Conservation (phyloP, 1,140 invertebrate genomes). For the Drosophila suzukii region DNA sequence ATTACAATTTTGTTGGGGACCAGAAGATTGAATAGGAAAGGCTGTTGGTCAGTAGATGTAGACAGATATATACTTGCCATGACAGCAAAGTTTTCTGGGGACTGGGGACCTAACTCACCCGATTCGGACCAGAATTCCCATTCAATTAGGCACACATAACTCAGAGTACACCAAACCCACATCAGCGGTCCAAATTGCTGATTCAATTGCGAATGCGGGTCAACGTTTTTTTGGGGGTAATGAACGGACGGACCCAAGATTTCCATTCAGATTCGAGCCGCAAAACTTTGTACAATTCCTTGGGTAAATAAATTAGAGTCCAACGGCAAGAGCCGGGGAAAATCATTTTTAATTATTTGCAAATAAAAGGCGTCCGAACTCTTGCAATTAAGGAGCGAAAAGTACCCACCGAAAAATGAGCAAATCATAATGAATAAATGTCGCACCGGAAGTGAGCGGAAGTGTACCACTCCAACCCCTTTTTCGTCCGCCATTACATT, state of each 20-base stretch:
- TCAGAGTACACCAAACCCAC: conserved; percentile 54
- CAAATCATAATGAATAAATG: conserved; percentile 83
- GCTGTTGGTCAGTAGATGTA: conserved; percentile 43
- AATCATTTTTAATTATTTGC: conserved; percentile 79
- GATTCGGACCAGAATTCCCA: conserved; percentile 27
- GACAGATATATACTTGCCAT: conserved; percentile 38
- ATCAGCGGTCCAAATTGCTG: conserved; percentile 63
- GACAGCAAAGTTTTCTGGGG: conserved; percentile 41
- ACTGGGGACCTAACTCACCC: conserved; percentile 34
- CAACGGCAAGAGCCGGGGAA: conserved; percentile 21
- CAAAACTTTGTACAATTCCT: conserved; percentile 53
- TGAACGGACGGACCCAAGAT: conserved; percentile 23
- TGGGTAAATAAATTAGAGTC: conserved; percentile 69
- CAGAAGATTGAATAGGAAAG: conserved; percentile 47
- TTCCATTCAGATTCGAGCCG: conserved; percentile 37
- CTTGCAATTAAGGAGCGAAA: conserved; percentile 66
- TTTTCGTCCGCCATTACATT: conserved; percentile 47
- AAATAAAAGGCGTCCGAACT: conserved; percentile 66
- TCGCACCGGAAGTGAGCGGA: conserved; percentile 78
- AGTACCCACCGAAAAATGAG: conserved; percentile 62
- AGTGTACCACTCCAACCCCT: conserved; percentile 54
- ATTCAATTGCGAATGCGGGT: conserved; percentile 72
- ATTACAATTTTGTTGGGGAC: conserved; percentile 56
- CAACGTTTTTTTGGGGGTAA: conserved; percentile 25
- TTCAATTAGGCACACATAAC: conserved; percentile 66